Conservation (phyloP, 2,113 vertebrate species). For the Australoheros scitulus region DNA sequence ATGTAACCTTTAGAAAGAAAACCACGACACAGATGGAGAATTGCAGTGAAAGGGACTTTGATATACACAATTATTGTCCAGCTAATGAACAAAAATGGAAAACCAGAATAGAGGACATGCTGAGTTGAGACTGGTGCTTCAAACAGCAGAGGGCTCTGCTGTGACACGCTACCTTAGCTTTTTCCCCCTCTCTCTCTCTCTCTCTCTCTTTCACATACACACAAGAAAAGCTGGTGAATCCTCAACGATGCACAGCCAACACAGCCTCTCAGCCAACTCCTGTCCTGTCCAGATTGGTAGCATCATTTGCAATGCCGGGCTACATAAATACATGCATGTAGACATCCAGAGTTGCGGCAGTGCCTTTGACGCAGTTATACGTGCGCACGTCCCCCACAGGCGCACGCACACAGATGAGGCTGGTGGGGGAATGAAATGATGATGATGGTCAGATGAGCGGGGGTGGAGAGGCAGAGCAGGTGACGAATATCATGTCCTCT, state of each 20-base stretch:
- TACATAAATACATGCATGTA: conserved; percentile 45
- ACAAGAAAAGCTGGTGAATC: conserved; percentile 26
- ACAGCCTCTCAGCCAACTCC: conserved; percentile 51
- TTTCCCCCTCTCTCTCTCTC: background rate
- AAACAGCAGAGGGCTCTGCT: conserved; percentile 73
- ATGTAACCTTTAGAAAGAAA: background rate
- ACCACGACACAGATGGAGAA: background rate
- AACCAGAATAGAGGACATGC: background rate
- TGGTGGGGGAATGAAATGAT: conserved; percentile 26
- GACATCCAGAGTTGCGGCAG: conserved; percentile 19
- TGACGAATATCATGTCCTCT: conserved; percentile 51
- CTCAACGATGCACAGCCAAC: conserved; percentile 45
- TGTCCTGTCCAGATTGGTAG: conserved; percentile 41
- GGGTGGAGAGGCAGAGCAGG: conserved; percentile 37
- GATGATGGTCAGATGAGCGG: conserved; percentile 39
- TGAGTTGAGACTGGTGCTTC: conserved; percentile 8
- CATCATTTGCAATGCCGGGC: conserved; percentile 40
- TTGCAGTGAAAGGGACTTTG: background rate
- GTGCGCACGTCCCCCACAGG: conserved; percentile 3
- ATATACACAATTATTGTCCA: background rate
- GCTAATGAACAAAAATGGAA: background rate
- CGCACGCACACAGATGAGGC: conserved; percentile 4
- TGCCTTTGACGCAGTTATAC: conserved; percentile 3
- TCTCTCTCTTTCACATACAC: background rate
- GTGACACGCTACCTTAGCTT: conserved; percentile 28